Evolutionary conservation across 2,888 invertebrate species (phyloP).

Genomic region (Andricus curvator): DNA sequence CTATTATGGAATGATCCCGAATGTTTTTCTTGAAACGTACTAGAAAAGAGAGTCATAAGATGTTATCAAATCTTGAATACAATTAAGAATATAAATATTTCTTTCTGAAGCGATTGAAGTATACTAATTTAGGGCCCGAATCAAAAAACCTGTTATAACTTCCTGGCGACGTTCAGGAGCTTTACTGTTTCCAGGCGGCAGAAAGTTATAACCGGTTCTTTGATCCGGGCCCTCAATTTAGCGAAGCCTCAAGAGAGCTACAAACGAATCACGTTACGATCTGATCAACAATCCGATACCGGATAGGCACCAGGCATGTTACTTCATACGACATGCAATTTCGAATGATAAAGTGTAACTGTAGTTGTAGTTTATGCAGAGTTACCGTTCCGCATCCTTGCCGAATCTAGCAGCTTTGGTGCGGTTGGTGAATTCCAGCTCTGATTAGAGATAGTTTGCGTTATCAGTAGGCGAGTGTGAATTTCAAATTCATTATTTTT

Average conservation of each 20-base stretch:
- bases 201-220: no score
- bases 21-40: no score
- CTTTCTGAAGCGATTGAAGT: no score
- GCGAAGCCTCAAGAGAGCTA: background rate
- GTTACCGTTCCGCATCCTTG: background rate
- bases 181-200: no score
- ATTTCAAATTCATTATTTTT: constrained; percentile 37
- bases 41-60: no score
- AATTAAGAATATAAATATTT: no score
- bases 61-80: no score
- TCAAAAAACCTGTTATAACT: no score
- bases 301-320: background rate
- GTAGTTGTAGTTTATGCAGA: background rate
- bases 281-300: background rate
- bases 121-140: no score
- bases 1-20: no score
- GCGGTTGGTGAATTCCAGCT: constrained; percentile 43
- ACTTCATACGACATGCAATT: background rate
- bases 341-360: background rate
- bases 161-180: no score
- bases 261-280: background rate
- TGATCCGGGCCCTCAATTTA: background rate
- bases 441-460: constrained; percentile 47
- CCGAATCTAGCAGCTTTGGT: constrained; percentile 31
- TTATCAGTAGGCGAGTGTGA: constrained; percentile 40